These are phyloP conservation scores for Andricus curvator DNA, from an alignment of 2,888 invertebrate species.

Conservation along the genomic window DNA sequence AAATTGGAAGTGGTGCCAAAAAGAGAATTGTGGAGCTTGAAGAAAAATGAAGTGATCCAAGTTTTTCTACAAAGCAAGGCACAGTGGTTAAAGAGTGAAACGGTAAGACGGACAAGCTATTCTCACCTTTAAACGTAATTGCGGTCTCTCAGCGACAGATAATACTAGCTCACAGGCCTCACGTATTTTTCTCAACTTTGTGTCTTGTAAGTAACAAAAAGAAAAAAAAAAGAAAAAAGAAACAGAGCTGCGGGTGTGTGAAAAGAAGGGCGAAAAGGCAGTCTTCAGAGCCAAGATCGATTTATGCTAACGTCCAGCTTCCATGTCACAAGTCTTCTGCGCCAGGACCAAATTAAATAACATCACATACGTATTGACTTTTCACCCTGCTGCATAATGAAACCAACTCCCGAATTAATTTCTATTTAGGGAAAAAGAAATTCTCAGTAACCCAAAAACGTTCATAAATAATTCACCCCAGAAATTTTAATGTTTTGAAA, in stretches of 20 bases:
- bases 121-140: constrained; percentile 51
- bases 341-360: background rate
- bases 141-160: constrained; percentile 50
- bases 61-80: constrained; percentile 44
- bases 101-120: constrained; percentile 38
- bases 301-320: constrained; percentile 7
- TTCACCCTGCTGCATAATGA: background rate
- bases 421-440: background rate
- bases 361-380: background rate
- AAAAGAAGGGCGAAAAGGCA: background rate
- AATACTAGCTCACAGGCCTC: constrained; percentile 34
- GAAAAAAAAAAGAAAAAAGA: constrained; percentile 6
- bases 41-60: constrained; percentile 40
- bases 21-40: background rate
- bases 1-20: background rate
- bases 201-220: background rate
- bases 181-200: background rate
- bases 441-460: background rate
- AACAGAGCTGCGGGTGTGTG: background rate
- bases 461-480: background rate
- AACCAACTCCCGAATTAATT: background rate
- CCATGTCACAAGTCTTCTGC: background rate
- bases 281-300: constrained; percentile 13
- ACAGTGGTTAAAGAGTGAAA: constrained; percentile 45
- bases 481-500: background rate